Percentiles rank a stretch among this genome's conserved stretches.
Conservation (phyloP, 2,888 invertebrate genomes). For the Quadroppia sp. region DNA sequence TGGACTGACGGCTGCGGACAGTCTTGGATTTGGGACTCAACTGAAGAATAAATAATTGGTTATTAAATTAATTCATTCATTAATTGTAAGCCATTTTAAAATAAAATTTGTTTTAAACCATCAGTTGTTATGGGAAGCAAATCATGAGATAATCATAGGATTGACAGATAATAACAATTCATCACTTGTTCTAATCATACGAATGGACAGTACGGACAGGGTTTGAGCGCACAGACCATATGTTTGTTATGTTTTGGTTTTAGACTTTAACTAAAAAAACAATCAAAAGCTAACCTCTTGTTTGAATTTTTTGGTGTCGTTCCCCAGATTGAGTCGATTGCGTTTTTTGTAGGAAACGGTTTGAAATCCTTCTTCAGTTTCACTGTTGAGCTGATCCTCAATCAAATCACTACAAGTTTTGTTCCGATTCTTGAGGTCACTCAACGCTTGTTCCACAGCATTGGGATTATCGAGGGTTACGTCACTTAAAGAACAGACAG, state of each 20-base stretch:
- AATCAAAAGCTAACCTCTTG: slow-evolving; percentile 49
- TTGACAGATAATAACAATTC: slow-evolving; percentile 45
- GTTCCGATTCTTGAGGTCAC: slow-evolving; percentile 46
- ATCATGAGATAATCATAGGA: slow-evolving; percentile 45
- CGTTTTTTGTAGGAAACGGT: slow-evolving; percentile 76
- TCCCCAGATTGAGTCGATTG: slow-evolving; percentile 52
- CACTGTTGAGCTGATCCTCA: slow-evolving; percentile 59
- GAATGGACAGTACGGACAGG: too few relatives aligned
- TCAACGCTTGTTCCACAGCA: slow-evolving; percentile 46
- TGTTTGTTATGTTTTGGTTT: too few relatives aligned
- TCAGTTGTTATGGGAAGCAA: slow-evolving; percentile 21
- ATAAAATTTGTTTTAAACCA: slow-evolving; percentile 18
- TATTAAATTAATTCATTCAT: slow-evolving; percentile 2
- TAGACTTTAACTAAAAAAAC: too few relatives aligned
- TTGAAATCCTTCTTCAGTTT: slow-evolving; percentile 64
- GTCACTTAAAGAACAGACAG: slow-evolving; percentile 18
- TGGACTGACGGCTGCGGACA: slow-evolving; percentile 51
- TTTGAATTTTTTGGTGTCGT: slow-evolving; percentile 53
- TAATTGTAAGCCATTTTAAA: neutral
- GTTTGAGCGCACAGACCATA: too few relatives aligned
- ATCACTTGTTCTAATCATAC: slow-evolving; percentile 13
- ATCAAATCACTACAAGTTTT: slow-evolving; percentile 54
- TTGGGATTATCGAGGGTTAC: slow-evolving; percentile 26
- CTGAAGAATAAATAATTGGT: slow-evolving; percentile 41
- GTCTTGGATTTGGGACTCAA: slow-evolving; percentile 31